phyloP scores from a whole-genome alignment of 1,140 invertebrate species.

The Antheraea pernyi region DNA sequence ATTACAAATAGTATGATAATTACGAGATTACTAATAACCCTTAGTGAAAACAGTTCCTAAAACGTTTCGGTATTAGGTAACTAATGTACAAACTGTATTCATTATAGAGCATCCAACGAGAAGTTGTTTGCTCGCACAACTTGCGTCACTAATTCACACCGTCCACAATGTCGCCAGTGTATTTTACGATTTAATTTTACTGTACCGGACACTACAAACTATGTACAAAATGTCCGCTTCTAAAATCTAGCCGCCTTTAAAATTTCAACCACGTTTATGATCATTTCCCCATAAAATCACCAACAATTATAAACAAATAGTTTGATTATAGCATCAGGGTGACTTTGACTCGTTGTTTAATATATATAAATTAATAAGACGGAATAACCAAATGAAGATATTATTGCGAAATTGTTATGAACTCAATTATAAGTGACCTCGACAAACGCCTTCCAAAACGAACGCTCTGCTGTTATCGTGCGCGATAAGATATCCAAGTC shows the following conservation, averaged over 20 bases:
- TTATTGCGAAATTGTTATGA: constrained; percentile 23
- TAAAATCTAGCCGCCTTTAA: no score
- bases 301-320: no score
- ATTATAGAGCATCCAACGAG: not conserved
- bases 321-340: no score
- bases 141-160: constrained; percentile 8
- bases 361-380: constrained; percentile 9
- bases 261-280: no score
- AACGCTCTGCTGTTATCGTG: constrained; percentile 22
- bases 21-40: no score
- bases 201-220: not conserved
- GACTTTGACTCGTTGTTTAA: no score
- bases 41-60: not conserved
- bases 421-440: constrained; percentile 29
- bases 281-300: no score
- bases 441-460: constrained; percentile 23
- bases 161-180: not conserved
- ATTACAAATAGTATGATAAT: not conserved
- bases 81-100: not conserved
- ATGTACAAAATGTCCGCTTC: no score
- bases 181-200: not conserved
- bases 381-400: constrained; percentile 2
- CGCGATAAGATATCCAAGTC: constrained; percentile 43
- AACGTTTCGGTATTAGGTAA: no score
- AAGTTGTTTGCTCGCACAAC: constrained; percentile 1